A percentile compares a stretch with the other conserved stretches of the same genome.
Evolutionary conservation across 2,113 vertebrate species (phyloP).

Genomic region (Myotis davidii): DNA sequence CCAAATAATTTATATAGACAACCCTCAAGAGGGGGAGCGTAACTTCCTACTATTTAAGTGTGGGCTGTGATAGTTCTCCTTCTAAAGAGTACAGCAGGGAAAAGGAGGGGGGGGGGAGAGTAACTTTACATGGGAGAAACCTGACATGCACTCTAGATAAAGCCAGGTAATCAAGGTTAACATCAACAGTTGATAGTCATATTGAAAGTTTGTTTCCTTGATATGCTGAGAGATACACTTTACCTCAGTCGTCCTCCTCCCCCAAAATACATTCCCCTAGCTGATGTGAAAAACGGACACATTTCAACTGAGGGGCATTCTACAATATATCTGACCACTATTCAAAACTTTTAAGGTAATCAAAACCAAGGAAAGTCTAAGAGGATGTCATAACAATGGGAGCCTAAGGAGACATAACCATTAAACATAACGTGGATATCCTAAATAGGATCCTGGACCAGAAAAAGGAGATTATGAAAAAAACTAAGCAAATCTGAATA

Average conservation of each 20-base stretch:
- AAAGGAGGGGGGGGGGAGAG: not conserved
- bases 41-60: not conserved
- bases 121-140: not conserved
- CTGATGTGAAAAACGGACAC: not conserved
- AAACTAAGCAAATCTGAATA: conserved; percentile 1
- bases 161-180: not conserved
- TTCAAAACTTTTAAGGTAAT: not conserved
- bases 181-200: not conserved
- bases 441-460: not conserved
- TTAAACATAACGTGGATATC: not conserved
- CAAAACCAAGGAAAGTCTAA: conserved; percentile 40
- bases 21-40: not conserved
- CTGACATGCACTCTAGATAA: not conserved
- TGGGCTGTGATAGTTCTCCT: not conserved
- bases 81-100: not conserved
- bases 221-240: not conserved
- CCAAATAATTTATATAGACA: not conserved
- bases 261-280: not conserved
- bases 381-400: not conserved
- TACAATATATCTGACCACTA: not conserved
- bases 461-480: not conserved
- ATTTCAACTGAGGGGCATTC: not conserved
- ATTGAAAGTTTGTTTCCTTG: not conserved
- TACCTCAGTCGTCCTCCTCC: not conserved
- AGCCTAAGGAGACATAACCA: not conserved